phyloP scores from a whole-genome alignment of 1,140 invertebrate species.

The Drosophila lacertosa region DNA sequence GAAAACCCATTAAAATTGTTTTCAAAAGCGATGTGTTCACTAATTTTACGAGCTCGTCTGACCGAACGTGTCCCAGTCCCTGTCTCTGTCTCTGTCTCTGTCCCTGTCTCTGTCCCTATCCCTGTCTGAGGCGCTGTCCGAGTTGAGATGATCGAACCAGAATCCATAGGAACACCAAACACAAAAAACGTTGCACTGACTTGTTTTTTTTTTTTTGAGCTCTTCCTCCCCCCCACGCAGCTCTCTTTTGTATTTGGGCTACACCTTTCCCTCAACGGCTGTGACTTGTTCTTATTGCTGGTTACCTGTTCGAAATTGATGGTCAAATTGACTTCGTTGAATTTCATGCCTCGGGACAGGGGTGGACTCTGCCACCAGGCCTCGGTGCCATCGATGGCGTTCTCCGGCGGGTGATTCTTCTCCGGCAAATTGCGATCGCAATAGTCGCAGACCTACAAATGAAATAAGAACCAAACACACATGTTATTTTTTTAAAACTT shows the following conservation, averaged over 20 bases:
- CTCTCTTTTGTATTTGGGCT: constrained; percentile 40
- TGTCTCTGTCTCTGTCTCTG: constrained; percentile 18
- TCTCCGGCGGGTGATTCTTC: constrained; percentile 93
- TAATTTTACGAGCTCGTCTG: constrained; percentile 68
- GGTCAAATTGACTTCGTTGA: constrained; percentile 98
- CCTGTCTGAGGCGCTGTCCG: constrained; percentile 1
- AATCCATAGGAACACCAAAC: constrained; percentile 50
- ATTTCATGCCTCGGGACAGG: constrained; percentile 97
- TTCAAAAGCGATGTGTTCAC: constrained; percentile 38
- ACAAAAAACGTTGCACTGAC: constrained; percentile 53
- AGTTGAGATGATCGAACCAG: constrained; percentile 21
- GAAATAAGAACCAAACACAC: constrained; percentile 8
- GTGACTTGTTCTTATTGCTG: constrained; percentile 28
- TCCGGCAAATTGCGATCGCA: constrained; percentile 91
- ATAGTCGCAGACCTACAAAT: constrained; percentile 93
- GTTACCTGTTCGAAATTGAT: constrained; percentile 97
- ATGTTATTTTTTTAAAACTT: constrained; percentile 46
- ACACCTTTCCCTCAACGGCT: constrained; percentile 38
- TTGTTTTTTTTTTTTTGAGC: constrained; percentile 22
- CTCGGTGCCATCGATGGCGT: constrained; percentile 97
- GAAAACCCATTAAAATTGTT: constrained; percentile 78
- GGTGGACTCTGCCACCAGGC: constrained; percentile 99
- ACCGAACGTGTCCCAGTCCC: constrained; percentile 1
- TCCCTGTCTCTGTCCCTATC: constrained; percentile 13
- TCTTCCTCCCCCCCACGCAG: constrained; percentile 15